A percentile compares a stretch with the other conserved stretches of the same genome.
Evolutionary conservation across 1,140 invertebrate genomes (phyloP).

Genomic region (Asobara japonica): DNA sequence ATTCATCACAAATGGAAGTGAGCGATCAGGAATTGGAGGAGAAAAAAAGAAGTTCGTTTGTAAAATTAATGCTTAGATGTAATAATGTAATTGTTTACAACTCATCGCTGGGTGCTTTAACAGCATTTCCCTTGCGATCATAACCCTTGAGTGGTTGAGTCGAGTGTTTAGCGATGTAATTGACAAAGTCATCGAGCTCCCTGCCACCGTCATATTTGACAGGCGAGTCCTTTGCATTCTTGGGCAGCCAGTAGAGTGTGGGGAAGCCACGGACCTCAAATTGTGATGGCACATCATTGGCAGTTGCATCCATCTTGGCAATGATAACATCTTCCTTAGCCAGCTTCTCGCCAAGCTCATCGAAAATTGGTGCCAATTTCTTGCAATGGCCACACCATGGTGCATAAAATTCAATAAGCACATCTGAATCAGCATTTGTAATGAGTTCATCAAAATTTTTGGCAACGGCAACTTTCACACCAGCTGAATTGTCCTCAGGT

Average conservation of each 20-base stretch:
- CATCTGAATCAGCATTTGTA: slow-evolving; percentile 90
- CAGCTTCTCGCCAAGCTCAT: slow-evolving; percentile 93
- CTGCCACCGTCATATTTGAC: slow-evolving; percentile 96
- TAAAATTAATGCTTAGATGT: too few species aligned
- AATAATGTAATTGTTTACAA: too few species aligned
- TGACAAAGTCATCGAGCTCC: slow-evolving; percentile 94
- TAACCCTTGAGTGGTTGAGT: slow-evolving; percentile 89
- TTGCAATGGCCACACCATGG: slow-evolving; percentile 99
- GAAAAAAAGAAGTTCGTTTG: too few species aligned
- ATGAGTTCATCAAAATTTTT: slow-evolving; percentile 98
- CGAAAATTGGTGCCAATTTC: slow-evolving; percentile 91
- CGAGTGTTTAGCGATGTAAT: slow-evolving; percentile 94
- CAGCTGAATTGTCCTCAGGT: slow-evolving; percentile 85
- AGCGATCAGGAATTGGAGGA: neutral
- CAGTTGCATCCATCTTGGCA: slow-evolving; percentile 98
- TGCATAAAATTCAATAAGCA: slow-evolving; percentile 97
- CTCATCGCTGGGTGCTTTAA: slow-evolving; percentile 78
- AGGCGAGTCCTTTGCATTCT: slow-evolving; percentile 82
- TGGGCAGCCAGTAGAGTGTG: slow-evolving; percentile 95
- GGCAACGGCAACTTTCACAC: slow-evolving; percentile 92
- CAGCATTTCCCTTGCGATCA: slow-evolving; percentile 85
- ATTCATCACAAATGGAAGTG: neutral
- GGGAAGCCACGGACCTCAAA: slow-evolving; percentile 98
- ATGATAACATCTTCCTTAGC: slow-evolving; percentile 90
- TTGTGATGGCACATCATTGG: slow-evolving; percentile 94